Evolutionary conservation across 2,113 vertebrate genomes (phyloP).

Genomic region (Riparia riparia): DNA sequence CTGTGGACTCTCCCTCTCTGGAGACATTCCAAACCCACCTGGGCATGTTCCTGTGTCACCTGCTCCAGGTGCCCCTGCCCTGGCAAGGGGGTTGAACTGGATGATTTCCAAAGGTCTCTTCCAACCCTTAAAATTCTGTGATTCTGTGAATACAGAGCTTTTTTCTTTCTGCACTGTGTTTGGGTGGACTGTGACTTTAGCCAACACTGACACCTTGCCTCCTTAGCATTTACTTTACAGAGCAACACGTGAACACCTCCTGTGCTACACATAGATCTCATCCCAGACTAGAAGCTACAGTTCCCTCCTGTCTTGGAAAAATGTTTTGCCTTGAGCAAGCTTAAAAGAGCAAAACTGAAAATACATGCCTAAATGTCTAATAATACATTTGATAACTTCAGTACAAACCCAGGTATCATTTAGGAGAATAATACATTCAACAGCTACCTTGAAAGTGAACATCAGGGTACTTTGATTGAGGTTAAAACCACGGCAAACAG

Average conservation of each 20-base stretch:
- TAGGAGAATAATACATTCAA: not conserved
- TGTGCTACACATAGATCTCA: not conserved
- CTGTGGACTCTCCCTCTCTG: fast-evolving
- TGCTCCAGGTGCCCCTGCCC: not conserved
- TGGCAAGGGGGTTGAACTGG: not conserved
- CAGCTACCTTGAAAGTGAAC: conserved; percentile 5
- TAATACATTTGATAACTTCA: not conserved
- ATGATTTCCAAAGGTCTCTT: not conserved
- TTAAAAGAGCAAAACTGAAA: not conserved
- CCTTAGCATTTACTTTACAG: not conserved
- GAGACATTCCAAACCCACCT: not conserved
- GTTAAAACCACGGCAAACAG: conserved; percentile 14
- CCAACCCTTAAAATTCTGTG: not conserved
- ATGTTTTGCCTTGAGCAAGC: conserved; percentile 19
- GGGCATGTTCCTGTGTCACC: not conserved
- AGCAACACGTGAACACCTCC: not conserved
- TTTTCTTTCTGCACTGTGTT: not conserved
- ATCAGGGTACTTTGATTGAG: not conserved
- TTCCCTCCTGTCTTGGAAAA: not conserved
- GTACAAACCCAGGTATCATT: not conserved
- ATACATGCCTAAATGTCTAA: not conserved
- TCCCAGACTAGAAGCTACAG: not conserved
- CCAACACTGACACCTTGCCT: not conserved
- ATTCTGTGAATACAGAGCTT: not conserved
- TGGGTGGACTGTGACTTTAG: not conserved